phyloP scores from a whole-genome alignment of 1,140 invertebrate genomes.

The Bombus superbus region DNA sequence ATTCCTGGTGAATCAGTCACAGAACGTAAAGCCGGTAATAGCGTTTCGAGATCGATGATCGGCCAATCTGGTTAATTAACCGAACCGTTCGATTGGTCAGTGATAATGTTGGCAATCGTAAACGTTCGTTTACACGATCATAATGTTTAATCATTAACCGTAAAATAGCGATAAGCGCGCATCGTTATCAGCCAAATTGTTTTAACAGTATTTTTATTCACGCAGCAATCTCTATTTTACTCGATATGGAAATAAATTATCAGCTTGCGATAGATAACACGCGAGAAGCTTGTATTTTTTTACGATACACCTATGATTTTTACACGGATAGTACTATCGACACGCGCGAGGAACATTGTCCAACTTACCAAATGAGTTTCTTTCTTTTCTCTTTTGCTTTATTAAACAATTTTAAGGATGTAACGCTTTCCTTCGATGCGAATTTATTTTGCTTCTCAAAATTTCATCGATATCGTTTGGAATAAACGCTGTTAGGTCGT shows the following conservation, averaged over 20 bases:
- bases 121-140: constrained; percentile 3
- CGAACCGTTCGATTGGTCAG: constrained; percentile 2
- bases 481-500: not conserved
- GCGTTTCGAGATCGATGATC: constrained; percentile 14
- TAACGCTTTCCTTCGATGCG: not conserved
- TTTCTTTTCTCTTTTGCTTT: not conserved
- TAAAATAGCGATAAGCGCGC: constrained; percentile 24
- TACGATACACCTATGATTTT: constrained; percentile 19
- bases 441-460: not conserved
- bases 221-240: constrained; percentile 29
- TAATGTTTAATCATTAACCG: constrained; percentile 6
- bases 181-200: constrained; percentile 20
- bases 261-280: constrained; percentile 41
- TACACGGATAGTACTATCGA: constrained; percentile 28
- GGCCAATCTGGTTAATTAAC: constrained; percentile 17
- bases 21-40: too few relatives aligned
- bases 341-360: not conserved
- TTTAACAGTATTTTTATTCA: constrained; percentile 43
- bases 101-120: constrained; percentile 15
- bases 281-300: constrained; percentile 36
- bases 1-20: not conserved
- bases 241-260: constrained; percentile 43
- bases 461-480: not conserved
- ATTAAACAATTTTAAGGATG: too few relatives aligned
- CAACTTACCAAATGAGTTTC: not conserved